Evolutionary conservation across 2,797 vertebrate species (phyloP).

Genomic region (Sebastes diaconus): DNA sequence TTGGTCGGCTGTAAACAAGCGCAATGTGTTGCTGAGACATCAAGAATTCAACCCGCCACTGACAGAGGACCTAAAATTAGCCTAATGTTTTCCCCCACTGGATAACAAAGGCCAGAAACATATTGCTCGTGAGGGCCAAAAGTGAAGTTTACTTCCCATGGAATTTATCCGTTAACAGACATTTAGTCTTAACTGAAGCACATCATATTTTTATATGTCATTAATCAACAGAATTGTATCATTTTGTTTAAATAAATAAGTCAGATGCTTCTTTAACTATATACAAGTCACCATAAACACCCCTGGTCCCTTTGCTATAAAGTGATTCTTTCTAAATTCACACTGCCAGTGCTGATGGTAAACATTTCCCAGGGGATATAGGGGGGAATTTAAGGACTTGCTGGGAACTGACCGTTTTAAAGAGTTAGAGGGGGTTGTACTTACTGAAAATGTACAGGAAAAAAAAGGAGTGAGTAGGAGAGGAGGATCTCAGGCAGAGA

Average conservation of each 20-base stretch:
- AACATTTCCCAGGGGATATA: constrained; percentile 21
- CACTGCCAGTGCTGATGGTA: neutral
- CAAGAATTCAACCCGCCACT: constrained; percentile 73
- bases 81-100: constrained; percentile 66
- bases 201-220: neutral
- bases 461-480: constrained; percentile 37
- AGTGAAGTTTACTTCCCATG: neutral
- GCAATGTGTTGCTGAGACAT: constrained; percentile 77
- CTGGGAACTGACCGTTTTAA: constrained; percentile 55
- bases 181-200: neutral
- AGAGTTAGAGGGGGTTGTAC: constrained; percentile 48
- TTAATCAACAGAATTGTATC: neutral
- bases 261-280: neutral
- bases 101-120: constrained; percentile 63
- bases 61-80: constrained; percentile 74
- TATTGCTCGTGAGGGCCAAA: constrained; percentile 4
- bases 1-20: constrained; percentile 78
- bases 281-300: neutral
- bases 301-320: neutral
- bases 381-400: constrained; percentile 24
- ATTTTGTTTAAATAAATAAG: neutral
- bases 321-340: constrained; percentile 4
- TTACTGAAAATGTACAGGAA: constrained; percentile 63
- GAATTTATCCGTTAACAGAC: neutral
- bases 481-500: constrained; percentile 39